These are phyloP conservation scores for Champsocephalus esox DNA, from an alignment of 2,797 vertebrate genomes.

Conservation along the genomic window DNA sequence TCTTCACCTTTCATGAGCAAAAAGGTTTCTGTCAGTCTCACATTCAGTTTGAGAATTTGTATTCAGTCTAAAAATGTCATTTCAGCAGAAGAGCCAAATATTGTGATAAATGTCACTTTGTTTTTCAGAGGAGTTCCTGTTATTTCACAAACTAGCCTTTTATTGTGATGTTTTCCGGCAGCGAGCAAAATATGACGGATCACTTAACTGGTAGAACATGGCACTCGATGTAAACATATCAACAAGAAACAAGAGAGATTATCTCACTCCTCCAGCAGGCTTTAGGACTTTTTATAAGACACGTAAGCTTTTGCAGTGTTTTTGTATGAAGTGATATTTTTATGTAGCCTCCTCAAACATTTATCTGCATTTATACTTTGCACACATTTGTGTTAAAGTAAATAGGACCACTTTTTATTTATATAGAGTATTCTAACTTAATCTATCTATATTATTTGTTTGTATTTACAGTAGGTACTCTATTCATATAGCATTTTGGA, in stretches of 20 bases:
- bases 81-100: conserved; percentile 7
- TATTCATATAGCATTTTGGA: no score
- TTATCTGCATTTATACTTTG: no score
- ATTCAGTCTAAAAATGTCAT: not conserved
- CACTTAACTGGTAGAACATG: conserved; percentile 7
- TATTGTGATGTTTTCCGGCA: conserved; percentile 1
- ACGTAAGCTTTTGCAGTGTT: conserved; percentile 2
- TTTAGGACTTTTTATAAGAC: not conserved
- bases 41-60: conserved; percentile 3
- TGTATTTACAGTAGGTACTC: no score
- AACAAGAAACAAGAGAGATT: conserved; percentile 2
- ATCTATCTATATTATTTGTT: no score
- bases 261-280: not conserved
- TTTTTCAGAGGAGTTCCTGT: not conserved
- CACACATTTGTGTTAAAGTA: no score
- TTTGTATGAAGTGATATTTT: no score
- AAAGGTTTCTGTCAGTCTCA: not conserved
- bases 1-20: conserved; percentile 21
- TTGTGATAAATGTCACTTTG: conserved; percentile 7
- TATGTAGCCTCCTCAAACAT: no score
- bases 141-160: conserved; percentile 5
- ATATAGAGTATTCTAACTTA: no score
- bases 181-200: not conserved
- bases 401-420: no score
- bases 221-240: conserved; percentile 10